phyloP scores from a whole-genome alignment of 2,113 vertebrate species.

The Accipiter virgatus region DNA sequence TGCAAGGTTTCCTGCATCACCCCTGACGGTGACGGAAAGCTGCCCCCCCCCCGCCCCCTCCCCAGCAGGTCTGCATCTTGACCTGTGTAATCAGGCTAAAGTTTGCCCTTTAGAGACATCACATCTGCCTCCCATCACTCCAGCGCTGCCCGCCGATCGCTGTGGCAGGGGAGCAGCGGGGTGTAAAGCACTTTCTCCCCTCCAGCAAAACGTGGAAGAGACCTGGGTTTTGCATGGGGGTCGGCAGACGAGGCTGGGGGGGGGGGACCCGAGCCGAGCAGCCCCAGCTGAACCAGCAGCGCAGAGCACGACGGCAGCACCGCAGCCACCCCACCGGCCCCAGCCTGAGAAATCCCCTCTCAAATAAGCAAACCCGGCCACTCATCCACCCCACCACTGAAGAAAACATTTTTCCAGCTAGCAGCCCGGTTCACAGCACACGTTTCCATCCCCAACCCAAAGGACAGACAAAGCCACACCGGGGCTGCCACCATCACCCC shows the following conservation, averaged over 20 bases:
- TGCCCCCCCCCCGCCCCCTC: neutral
- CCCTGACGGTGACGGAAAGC: accelerated
- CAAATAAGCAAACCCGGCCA: accelerated
- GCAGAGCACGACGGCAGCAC: neutral
- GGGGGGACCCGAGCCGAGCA: accelerated
- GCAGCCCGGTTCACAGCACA: accelerated
- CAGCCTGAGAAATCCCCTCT: neutral
- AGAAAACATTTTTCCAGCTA: neutral
- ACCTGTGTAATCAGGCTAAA: neutral
- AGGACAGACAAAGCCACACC: neutral
- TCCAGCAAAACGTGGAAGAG: neutral
- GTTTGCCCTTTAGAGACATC: neutral
- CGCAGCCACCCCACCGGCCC: neutral
- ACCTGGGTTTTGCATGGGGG: neutral
- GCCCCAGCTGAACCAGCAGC: neutral
- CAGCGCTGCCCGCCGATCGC: neutral
- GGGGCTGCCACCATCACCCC: neutral
- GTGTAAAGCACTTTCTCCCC: neutral
- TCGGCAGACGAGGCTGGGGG: accelerated
- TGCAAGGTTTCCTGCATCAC: accelerated
- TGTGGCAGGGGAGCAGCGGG: neutral
- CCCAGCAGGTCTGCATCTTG: neutral
- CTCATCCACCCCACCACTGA: neutral
- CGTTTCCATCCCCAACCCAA: accelerated
- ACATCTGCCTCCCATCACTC: neutral